phyloP scores from a whole-genome alignment of 2,113 vertebrate species.

The Ciconia boyciana region DNA sequence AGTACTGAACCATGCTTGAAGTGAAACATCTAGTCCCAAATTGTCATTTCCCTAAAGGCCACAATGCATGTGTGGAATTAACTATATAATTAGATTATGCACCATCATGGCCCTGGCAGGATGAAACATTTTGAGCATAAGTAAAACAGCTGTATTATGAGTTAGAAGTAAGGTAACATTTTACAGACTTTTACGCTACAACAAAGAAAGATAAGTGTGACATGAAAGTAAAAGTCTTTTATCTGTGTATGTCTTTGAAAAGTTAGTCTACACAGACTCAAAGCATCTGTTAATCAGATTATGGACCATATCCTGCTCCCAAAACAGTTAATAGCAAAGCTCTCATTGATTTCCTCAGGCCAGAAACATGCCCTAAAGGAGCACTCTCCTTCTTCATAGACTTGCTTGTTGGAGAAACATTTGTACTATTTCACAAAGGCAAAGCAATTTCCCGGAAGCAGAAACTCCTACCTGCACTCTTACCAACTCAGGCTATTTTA shows the following conservation, averaged over 20 bases:
- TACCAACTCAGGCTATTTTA: background rate
- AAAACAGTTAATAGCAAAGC: conserved; percentile 21
- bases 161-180: conserved; percentile 48
- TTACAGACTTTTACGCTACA: conserved; percentile 50
- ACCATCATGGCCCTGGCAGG: conserved; percentile 5
- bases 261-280: conserved; percentile 34
- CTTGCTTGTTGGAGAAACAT: background rate
- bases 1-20: conserved; percentile 1
- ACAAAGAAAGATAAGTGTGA: conserved; percentile 58
- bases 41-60: conserved; percentile 35
- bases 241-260: conserved; percentile 55
- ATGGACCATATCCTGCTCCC: conserved; percentile 51
- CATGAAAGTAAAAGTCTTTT: conserved; percentile 58
- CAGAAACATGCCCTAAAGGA: conserved; percentile 35
- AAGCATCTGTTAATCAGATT: conserved; percentile 60
- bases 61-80: conserved; percentile 46
- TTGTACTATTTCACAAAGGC: conserved; percentile 4
- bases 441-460: conserved; percentile 35
- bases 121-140: conserved; percentile 46
- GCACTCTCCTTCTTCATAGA: background rate
- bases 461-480: conserved; percentile 7
- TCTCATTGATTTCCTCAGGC: conserved; percentile 44
- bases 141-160: conserved; percentile 59
- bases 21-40: conserved; percentile 28
- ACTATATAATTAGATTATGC: conserved; percentile 49